phyloP scores from a whole-genome alignment of 2,113 vertebrate species.

The Alethe castanea region DNA sequence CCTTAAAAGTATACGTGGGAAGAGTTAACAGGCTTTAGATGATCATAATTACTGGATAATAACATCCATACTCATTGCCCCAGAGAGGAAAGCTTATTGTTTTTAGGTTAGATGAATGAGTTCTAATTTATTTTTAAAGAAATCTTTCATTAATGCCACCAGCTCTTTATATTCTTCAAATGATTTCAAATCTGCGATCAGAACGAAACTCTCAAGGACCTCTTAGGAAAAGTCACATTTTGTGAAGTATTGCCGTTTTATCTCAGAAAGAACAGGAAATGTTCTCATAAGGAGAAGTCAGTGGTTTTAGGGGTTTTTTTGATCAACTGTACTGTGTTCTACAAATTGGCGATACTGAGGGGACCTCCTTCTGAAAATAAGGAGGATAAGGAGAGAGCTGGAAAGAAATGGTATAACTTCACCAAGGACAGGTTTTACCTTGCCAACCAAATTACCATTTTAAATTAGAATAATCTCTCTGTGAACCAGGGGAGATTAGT shows the following conservation, averaged over 20 bases:
- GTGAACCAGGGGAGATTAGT: background rate
- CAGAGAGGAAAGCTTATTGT: background rate
- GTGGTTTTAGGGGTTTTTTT: fast-evolving
- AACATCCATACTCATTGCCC: background rate
- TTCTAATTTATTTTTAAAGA: background rate
- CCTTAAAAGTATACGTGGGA: background rate
- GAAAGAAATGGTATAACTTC: background rate
- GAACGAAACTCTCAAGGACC: background rate
- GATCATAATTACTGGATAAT: background rate
- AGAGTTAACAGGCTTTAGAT: background rate
- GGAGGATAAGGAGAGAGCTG: background rate
- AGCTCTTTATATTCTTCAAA: background rate
- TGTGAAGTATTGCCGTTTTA: background rate
- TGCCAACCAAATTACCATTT: background rate
- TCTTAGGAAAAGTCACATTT: background rate
- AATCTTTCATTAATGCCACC: background rate
- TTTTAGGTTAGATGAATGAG: background rate
- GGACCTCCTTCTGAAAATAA: background rate
- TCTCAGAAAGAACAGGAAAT: background rate
- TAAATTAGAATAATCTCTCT: background rate
- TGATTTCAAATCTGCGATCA: background rate
- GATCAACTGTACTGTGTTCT: background rate
- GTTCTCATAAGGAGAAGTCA: background rate
- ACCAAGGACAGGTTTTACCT: background rate
- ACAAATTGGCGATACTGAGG: fast-evolving